Conservation (phyloP, 2,113 vertebrate genomes). For the Pagrus major region DNA sequence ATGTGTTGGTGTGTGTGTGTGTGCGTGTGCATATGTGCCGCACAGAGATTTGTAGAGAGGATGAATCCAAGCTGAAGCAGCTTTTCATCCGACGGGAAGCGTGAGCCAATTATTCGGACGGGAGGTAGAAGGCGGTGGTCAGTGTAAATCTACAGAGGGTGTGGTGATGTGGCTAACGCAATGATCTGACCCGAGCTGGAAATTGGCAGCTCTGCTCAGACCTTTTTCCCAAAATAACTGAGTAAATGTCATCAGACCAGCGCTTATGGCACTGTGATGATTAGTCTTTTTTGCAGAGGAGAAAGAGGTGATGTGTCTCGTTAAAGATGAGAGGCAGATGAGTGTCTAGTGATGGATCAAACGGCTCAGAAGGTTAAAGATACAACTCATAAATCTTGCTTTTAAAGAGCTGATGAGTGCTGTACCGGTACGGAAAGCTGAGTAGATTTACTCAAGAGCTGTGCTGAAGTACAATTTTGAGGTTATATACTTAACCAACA, state of each 20-base stretch:
- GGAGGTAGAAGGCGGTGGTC: constrained; percentile 48
- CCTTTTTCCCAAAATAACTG: constrained; percentile 67
- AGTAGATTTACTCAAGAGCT: background rate
- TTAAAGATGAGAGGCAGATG: constrained; percentile 49
- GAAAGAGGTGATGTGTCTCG: constrained; percentile 49
- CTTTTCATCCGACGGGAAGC: constrained; percentile 29
- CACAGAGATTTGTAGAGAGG: constrained; percentile 26
- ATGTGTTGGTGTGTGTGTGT: constrained; percentile 13
- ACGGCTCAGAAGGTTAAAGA: constrained; percentile 57
- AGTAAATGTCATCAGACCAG: constrained; percentile 61
- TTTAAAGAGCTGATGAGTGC: constrained; percentile 18
- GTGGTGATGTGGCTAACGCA: constrained; percentile 41
- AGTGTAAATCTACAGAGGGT: constrained; percentile 57
- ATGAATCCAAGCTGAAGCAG: constrained; percentile 33
- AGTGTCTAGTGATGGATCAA: constrained; percentile 40
- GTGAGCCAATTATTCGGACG: constrained; percentile 43
- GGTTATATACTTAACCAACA: background rate
- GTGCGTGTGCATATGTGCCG: constrained; percentile 9
- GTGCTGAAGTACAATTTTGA: too few species aligned
- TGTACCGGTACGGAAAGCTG: constrained; percentile 12
- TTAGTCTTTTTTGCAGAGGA: constrained; percentile 32
- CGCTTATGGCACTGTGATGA: constrained; percentile 26
- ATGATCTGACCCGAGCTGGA: constrained; percentile 56
- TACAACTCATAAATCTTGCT: constrained; percentile 19
- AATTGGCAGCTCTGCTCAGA: constrained; percentile 54